Conservation (phyloP, 2,113 vertebrate species). For the Lycaon pictus region DNA sequence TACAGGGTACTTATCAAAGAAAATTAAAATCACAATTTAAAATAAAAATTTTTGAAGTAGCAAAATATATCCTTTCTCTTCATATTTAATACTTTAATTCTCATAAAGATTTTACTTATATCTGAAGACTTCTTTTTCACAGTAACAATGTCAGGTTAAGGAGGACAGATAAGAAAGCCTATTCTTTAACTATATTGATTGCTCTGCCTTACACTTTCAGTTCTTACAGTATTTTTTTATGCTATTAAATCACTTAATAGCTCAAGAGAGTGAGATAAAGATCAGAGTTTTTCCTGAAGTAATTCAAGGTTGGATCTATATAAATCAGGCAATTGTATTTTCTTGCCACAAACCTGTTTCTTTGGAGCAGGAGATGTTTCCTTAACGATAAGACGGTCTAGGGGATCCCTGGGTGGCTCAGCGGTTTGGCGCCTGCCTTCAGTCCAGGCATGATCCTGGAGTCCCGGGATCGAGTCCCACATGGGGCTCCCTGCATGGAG, state of each 20-base stretch:
- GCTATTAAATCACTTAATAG: neutral
- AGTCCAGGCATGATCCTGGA: too few species aligned
- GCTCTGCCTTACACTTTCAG: neutral
- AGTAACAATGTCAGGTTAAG: neutral
- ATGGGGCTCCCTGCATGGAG: too few species aligned
- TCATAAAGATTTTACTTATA: neutral
- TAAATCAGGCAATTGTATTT: neutral
- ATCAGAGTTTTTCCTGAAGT: neutral
- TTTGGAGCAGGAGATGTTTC: neutral
- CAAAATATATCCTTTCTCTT: neutral
- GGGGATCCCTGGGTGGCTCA: too few species aligned
- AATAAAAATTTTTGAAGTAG: neutral
- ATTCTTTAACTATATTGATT: neutral
- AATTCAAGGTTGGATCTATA: neutral
- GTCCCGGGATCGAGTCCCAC: too few species aligned
- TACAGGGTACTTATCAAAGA: neutral
- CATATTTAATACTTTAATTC: slow-evolving; percentile 36
- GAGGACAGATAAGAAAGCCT: neutral
- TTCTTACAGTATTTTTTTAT: neutral
- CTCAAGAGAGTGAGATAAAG: neutral
- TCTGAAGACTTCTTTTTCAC: neutral
- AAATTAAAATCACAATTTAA: slow-evolving; percentile 29
- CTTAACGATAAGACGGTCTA: neutral
- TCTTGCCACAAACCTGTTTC: neutral
- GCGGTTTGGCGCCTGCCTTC: too few species aligned